Evolutionary conservation across 2,113 vertebrate genomes (phyloP), one percentile per base, ranked within the genome.

Genomic region (Nothobranchius furzeri): DNA sequence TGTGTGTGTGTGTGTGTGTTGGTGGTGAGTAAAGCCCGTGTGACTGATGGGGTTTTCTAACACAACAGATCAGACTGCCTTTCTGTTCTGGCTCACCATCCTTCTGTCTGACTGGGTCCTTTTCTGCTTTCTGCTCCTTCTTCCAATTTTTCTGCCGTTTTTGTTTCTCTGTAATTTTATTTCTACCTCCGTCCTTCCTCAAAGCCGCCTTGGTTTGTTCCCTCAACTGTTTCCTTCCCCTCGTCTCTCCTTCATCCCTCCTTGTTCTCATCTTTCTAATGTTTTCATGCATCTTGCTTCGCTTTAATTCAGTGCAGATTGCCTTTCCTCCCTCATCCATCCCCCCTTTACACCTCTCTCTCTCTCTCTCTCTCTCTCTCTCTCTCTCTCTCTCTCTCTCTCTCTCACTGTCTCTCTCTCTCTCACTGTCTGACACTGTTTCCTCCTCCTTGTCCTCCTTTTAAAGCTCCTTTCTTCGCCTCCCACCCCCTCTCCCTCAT

Each of bases 21-120:
- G n/a, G 30, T 36, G 57, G 51, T 47, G 47, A 57, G 68, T 78
- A 78, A 78, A 81, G 68, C 81, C 66, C 81, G 69, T 81, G 81
- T 83, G 72, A 86, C 84, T 83, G 78, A 83, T 86, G 71, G 75
- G 81, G 72, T 84, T 84, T 81, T 70, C 69, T 70, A 78, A 66
- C 79, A 79, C 70, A 68, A 67, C 73, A 76, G 68, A 79, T 83
- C 76, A 76, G 73, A 73, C 70, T 64, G 76, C 20, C 48, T 65
- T 65, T 77, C 64, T 75, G 67, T 64, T 79, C 61, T 73, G 48
- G 63, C 64, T 78, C 48, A 17, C 62, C 50, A 62, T 35, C 67
- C 69, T 72, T 73, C 45, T 57, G 47, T 59, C n/a, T 49, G 42
- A 52, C 51, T 51, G 30, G 53, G 62, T 59, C 37, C 3, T 20